Base-by-base conservation (phyloP, 2,797 vertebrate species). In the Gorsachius magnificus region DNA sequence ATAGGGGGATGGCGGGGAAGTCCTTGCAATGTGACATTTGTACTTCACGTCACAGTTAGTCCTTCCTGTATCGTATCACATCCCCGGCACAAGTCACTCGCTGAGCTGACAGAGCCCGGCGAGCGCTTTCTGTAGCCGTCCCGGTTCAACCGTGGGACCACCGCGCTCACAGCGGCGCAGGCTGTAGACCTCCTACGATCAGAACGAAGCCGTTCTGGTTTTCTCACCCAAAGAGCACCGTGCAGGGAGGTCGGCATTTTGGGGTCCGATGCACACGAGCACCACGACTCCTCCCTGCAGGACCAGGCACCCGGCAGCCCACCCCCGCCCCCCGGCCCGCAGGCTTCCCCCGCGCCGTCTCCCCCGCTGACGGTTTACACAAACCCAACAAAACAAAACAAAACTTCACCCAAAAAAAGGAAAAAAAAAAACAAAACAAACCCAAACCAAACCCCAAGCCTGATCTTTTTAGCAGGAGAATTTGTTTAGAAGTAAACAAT, bases 201-300 rank as follows among this genome's bases (percentile, higher is more conserved):
- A 1, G 25, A 50, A 61, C 1, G 29, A 15, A 51, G 33, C 76
- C 22, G 0, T 25, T 46, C 10, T 41, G 7, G 7, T 60, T 36
- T 28, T 46, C 12, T 61, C 28, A 19, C 51, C 35, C 66, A 2
- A 4, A 19, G 29, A 18, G 11, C 0, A 3, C 1, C 0, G 3
- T 0, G 0, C 5, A 35, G 41, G 35, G 22, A 20, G 50, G 54
- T 5, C 6, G 4, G 41, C 26, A 1, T 7, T 4, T 7, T 4
- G 65, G 25, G 16, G 1, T 46, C 46, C 20, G 51, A 2, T 0
- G 8, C 22, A 13, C 2, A 0, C 7, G 14, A 87, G 31, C 43
- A 0, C 46, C 25, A 2, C 5, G 3, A 3, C 17, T 5, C 0
- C 26, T 6, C 31, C 26, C 9, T 57, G 38, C 1, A 25, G 24